Conservation (phyloP, 2,888 invertebrate species). For the Hermaeophaga mercurialis region DNA sequence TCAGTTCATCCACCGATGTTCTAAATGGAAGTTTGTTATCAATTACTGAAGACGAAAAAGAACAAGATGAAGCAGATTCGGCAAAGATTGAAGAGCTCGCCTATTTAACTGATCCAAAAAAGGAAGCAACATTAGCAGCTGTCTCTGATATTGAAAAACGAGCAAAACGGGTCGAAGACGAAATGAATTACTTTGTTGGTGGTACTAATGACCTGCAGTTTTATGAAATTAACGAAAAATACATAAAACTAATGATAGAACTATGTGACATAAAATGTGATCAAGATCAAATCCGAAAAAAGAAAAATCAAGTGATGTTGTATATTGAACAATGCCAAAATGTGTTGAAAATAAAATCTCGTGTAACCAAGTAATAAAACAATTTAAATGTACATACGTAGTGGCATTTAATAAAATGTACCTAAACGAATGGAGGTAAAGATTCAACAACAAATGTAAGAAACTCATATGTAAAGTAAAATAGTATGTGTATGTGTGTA, state of each 20-base stretch:
- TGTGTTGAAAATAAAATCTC: slow-evolving; percentile 29
- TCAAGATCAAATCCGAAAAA: slow-evolving; percentile 34
- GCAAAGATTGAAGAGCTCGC: slow-evolving; percentile 32
- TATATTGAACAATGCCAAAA: slow-evolving; percentile 39
- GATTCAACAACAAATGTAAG: no score
- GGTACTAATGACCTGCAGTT: slow-evolving; percentile 33
- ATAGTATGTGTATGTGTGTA: no score
- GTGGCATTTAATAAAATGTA: no score
- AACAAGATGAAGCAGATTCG: slow-evolving; percentile 9
- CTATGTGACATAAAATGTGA: slow-evolving; percentile 36
- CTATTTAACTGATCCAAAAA: slow-evolving; percentile 34
- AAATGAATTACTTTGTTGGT: slow-evolving; percentile 33
- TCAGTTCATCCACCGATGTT: slow-evolving; percentile 6
- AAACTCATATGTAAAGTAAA: no score
- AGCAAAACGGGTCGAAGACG: slow-evolving; percentile 30
- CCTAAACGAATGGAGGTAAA: no score
- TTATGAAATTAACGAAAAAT: slow-evolving; percentile 40
- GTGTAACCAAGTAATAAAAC: slow-evolving; percentile 28
- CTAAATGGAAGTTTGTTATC: slow-evolving; percentile 5
- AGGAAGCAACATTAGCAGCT: slow-evolving; percentile 30
- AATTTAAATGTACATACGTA: slow-evolving; percentile 65
- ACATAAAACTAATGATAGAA: slow-evolving; percentile 36
- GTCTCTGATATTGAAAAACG: slow-evolving; percentile 34
- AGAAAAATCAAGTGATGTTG: slow-evolving; percentile 33
- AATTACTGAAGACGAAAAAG: slow-evolving; percentile 5